Evolutionary conservation across 2,888 invertebrate species (phyloP), one percentile per base, ranked within the genome.

Genomic region (Zhuqinia jingwanae): DNA sequence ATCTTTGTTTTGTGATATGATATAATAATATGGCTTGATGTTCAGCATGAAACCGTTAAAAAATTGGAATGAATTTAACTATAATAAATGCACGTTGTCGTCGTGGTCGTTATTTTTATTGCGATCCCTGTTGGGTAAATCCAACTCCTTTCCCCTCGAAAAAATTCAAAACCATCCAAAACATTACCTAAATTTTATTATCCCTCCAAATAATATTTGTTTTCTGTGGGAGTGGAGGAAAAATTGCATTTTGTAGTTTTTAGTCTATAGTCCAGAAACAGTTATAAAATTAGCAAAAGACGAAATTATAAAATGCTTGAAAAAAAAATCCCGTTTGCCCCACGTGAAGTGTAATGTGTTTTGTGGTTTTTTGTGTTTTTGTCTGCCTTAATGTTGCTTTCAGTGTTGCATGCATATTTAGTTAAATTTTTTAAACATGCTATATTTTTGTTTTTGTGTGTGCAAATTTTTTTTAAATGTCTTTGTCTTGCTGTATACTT

Each of bases 321-420:
- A n/a, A 50, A 1, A 50, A 73, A 75, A 53, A 75, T n/a, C 50
- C 50, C 30, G n/a, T 75, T 75, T 27, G 75, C 53, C 77, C 77
- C 77, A 20, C 42, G 50, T 68, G 58, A 58, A 30, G 77, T 77
- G 6, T 56, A n/a, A 36, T 50, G 70, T 70, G 65, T 81, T 36
- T 36, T 68, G 75, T 90, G 89, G 90, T 90, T 90, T 91, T 90
- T 89, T 80, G 79, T 90, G 90, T 91, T 88, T 68, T 87, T 89
- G 89, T 90, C 81, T 88, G 91, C 90, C 88, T 90, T 89, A 75
- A 84, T 79, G 75, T 90, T 89, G 91, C 91, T 91, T 91, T 91
- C 90, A 85, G 73, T 90, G 91, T 91, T 88, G 91, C 91, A 91
- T 90, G 90, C 90, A 76, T 75, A 65, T 42, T n/a, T n/a, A n/a